Base-by-base conservation (phyloP, 2,888 invertebrate species). In the Stenchaetothrips biformis region DNA sequence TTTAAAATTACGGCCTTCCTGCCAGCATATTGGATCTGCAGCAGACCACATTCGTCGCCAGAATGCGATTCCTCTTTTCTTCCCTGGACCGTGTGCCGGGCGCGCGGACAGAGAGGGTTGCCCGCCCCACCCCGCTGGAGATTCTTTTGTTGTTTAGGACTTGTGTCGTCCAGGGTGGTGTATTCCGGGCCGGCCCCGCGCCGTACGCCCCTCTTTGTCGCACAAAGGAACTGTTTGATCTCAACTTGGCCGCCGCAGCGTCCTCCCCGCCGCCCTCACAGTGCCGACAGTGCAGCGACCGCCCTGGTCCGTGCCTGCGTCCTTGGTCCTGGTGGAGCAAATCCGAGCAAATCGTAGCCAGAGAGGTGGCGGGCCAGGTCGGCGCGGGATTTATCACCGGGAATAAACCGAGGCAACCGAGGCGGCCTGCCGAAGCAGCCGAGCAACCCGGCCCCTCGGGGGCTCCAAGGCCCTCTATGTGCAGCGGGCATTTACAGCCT, bases 71-170 rank as follows among this genome's bases (percentile, higher is more conserved):
- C 37, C 37, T 37, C 37, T 37, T 37, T 37, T 37, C 37, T 37
- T 37, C 37, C 37, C 37, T 37, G 37, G 37, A 37, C 37, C 37
- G 37, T 37, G 37, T 37, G 37, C 37, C 1, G 37, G 2, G 37
- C 37, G 37, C 37, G 37, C 37, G 37, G 37, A 37, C 37, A 37
- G 47, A 78, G 37, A 11, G 53, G 18, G 9, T 53, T 4, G 53
- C 67, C 67, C 7, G 59, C 9, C 59, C 16, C 18, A 18, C 59
- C 9, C 53, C 13, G 59, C 59, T 16, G 25, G 9, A 18, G 53
- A 53, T 74, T 74, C 67, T 74, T 74, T 74, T 74, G 67, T 74
- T 74, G 67, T 21, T 53, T 53, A 53, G 18, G 53, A 53, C 53
- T 53, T 53, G 53, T 53, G 13, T 18, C 53, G 37, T 37, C 37